Evolutionary conservation across 2,797 vertebrate species (phyloP).

Genomic region (Malurus splendens): DNA sequence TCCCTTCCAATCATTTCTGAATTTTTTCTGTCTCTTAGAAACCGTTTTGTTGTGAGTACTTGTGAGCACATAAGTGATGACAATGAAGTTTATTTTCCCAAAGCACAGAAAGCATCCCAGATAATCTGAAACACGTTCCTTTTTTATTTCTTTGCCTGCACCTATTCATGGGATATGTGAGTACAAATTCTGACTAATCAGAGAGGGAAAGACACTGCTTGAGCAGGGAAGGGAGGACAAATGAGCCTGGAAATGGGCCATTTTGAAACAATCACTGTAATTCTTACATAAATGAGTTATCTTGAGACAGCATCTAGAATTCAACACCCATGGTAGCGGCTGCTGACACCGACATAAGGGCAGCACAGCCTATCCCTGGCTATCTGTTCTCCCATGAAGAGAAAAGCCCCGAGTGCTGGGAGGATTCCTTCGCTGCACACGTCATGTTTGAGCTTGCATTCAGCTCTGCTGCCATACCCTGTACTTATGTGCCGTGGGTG

Average conservation of each 20-base stretch:
- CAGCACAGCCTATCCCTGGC: background rate
- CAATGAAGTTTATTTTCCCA: constrained; percentile 6
- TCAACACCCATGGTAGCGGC: background rate
- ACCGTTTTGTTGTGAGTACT: constrained; percentile 23
- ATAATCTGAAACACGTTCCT: background rate
- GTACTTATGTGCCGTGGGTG: background rate
- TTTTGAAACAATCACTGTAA: background rate
- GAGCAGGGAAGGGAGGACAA: background rate
- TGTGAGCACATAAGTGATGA: background rate
- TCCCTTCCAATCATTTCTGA: constrained; percentile 11
- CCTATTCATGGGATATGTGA: background rate
- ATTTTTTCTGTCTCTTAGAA: constrained; percentile 23
- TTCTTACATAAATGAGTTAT: background rate
- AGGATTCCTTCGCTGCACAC: background rate
- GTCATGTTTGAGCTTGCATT: background rate
- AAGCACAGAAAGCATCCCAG: background rate
- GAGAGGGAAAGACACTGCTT: background rate
- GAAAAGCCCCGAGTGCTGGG: background rate
- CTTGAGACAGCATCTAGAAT: background rate
- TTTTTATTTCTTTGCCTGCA: constrained; percentile 1
- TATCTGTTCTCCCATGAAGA: background rate
- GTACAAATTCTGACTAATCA: background rate
- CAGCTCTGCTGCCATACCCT: background rate
- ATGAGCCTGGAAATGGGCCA: background rate
- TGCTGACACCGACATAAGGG: background rate